These are phyloP conservation scores for Camptogramma bilineatum DNA, from an alignment of 2,888 invertebrate species.

Conservation along the genomic window DNA sequence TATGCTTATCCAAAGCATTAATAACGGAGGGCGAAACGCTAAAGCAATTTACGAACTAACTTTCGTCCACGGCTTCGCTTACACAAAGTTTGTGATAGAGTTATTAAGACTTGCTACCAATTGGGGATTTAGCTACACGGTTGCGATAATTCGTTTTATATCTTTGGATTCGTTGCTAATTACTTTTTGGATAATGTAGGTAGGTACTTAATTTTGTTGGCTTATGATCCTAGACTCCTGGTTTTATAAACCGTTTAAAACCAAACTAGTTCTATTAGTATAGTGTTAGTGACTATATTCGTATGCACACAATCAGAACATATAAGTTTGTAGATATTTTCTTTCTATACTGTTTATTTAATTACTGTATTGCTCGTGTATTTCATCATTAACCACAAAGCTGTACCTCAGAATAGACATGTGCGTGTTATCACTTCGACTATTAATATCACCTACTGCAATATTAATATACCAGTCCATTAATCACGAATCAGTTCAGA, in stretches of 20 bases:
- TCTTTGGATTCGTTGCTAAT: conserved; percentile 27
- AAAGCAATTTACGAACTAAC: conserved; percentile 51
- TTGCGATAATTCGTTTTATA: conserved; percentile 34
- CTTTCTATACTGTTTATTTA: neutral
- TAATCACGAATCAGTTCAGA: conserved; percentile 65
- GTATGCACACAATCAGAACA: too few species aligned
- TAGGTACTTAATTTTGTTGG: conserved; percentile 27
- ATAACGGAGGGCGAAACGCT: conserved; percentile 47
- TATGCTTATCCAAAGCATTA: conserved; percentile 56
- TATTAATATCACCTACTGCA: conserved; percentile 53
- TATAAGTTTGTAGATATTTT: neutral
- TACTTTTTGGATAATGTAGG: conserved; percentile 19
- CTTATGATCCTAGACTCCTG: conserved; percentile 1
- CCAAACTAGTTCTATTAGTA: neutral
- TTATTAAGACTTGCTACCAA: conserved; percentile 43
- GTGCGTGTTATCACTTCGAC: conserved; percentile 34
- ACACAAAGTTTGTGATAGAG: conserved; percentile 45
- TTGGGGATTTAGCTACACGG: conserved; percentile 40
- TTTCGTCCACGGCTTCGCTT: conserved; percentile 45
- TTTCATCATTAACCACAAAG: conserved; percentile 9
- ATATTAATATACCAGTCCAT: conserved; percentile 67
- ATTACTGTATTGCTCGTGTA: neutral
- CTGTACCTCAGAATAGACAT: conserved; percentile 21
- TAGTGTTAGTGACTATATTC: too few species aligned
- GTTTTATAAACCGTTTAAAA: too few species aligned